Evolutionary conservation across 2,113 vertebrate species (phyloP).

Genomic region (Xiphorhynchus elegans): DNA sequence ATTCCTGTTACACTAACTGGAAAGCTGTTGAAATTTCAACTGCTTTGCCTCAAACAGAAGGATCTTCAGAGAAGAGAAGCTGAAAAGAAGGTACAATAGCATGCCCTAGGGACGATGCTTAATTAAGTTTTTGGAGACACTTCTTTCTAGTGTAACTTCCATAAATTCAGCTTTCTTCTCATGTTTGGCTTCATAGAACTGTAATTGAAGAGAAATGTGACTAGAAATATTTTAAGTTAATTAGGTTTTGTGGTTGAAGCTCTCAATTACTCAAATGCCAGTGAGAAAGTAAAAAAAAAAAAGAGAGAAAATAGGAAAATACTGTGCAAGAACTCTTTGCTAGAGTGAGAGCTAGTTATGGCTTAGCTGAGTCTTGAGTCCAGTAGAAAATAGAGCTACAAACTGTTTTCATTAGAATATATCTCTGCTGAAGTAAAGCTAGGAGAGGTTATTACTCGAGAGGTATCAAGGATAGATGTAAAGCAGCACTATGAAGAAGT

Average conservation of each 20-base stretch:
- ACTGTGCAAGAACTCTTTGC: neutral
- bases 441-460: neutral
- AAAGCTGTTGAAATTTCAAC: slow-evolving; percentile 90
- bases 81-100: slow-evolving; percentile 75
- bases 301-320: neutral
- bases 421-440: neutral
- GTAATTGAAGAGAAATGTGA: neutral
- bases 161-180: neutral
- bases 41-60: slow-evolving; percentile 83
- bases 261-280: neutral
- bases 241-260: neutral
- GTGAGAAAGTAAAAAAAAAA: neutral
- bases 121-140: neutral
- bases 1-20: slow-evolving; percentile 83
- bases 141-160: neutral
- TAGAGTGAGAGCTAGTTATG: neutral
- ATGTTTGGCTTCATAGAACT: neutral
- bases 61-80: slow-evolving; percentile 78
- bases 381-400: neutral
- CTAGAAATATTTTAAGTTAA: neutral
- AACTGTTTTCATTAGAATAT: neutral
- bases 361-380: neutral
- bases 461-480: neutral
- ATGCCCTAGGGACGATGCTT: neutral
- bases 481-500: neutral